phyloP scores from a whole-genome alignment of 2,888 invertebrate species.

The Stenoptilia bipunctidactyla region DNA sequence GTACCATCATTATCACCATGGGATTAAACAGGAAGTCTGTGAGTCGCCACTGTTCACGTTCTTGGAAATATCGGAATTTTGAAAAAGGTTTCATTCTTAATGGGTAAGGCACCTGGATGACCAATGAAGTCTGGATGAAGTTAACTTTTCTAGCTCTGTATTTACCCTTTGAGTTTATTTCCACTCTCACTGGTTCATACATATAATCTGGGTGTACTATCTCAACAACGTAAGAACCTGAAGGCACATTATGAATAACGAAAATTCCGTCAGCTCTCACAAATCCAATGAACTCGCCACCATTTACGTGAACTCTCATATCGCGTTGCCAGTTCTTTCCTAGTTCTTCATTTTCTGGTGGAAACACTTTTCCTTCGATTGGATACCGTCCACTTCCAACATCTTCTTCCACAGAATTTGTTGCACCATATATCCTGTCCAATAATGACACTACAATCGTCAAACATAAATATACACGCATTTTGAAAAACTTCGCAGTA shows the following conservation, averaged over 20 bases:
- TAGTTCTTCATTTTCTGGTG: slow-evolving; percentile 73
- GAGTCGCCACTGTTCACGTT: slow-evolving; percentile 95
- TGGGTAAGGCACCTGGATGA: slow-evolving; percentile 93
- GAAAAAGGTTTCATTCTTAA: slow-evolving; percentile 88
- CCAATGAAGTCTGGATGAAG: slow-evolving; percentile 90
- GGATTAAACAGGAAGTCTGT: slow-evolving; percentile 97
- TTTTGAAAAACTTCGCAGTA: no score
- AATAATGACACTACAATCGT: slow-evolving; percentile 3
- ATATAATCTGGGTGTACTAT: slow-evolving; percentile 90
- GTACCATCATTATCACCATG: slow-evolving; percentile 98
- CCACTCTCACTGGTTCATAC: slow-evolving; percentile 95
- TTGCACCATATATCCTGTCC: slow-evolving; percentile 25
- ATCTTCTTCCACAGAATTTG: slow-evolving; percentile 45
- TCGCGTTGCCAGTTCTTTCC: slow-evolving; percentile 79
- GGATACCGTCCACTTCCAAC: slow-evolving; percentile 71
- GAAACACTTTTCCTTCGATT: slow-evolving; percentile 86
- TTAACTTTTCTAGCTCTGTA: slow-evolving; percentile 95
- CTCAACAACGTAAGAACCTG: slow-evolving; percentile 95
- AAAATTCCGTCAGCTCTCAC: slow-evolving; percentile 94
- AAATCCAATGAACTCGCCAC: slow-evolving; percentile 90
- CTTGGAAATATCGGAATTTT: slow-evolving; percentile 89
- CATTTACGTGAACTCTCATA: slow-evolving; percentile 86
- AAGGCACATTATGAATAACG: slow-evolving; percentile 86
- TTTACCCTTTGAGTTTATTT: slow-evolving; percentile 98
- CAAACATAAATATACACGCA: no score